Conservation (phyloP, 2,888 invertebrate genomes). For the Drosophila mercatorum region DNA sequence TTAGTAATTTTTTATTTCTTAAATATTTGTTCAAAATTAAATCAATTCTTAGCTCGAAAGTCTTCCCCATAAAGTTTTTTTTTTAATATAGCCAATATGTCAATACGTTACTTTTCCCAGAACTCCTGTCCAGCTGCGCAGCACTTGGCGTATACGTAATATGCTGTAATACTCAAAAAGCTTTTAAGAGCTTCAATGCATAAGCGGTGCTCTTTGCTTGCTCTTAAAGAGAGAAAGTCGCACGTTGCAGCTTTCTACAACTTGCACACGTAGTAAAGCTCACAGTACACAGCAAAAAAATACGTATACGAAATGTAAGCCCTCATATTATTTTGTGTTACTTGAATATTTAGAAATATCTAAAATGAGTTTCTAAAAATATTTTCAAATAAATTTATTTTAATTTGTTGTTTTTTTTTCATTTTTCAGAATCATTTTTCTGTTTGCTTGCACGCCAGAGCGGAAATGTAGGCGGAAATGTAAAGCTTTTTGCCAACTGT, state of each 20-base stretch:
- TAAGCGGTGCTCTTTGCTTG: not conserved
- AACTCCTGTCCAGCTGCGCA: not conserved
- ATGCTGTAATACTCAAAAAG: not conserved
- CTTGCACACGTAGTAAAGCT: constrained; percentile 50
- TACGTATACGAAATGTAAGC: constrained; percentile 12
- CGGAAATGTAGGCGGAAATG: constrained; percentile 76
- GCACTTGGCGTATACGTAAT: constrained; percentile 17
- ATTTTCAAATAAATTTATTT: not conserved
- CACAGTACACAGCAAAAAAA: constrained; percentile 51
- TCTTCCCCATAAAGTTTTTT: no score
- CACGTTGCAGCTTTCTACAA: constrained; percentile 21
- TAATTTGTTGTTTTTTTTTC: not conserved
- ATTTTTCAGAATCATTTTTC: not conserved
- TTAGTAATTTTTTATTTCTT: no score
- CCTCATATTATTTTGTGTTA: not conserved
- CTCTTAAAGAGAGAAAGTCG: constrained; percentile 30
- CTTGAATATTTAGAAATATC: not conserved
- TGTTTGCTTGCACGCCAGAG: constrained; percentile 25
- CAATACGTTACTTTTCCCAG: no score
- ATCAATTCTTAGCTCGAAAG: no score
- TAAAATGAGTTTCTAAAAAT: not conserved
- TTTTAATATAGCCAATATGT: no score
- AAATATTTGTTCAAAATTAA: no score
- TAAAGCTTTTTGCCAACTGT: constrained; percentile 63
- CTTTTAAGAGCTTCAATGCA: constrained; percentile 19